Base-by-base conservation (phyloP, 2,113 vertebrate genomes). In the Anas platyrhynchos region DNA sequence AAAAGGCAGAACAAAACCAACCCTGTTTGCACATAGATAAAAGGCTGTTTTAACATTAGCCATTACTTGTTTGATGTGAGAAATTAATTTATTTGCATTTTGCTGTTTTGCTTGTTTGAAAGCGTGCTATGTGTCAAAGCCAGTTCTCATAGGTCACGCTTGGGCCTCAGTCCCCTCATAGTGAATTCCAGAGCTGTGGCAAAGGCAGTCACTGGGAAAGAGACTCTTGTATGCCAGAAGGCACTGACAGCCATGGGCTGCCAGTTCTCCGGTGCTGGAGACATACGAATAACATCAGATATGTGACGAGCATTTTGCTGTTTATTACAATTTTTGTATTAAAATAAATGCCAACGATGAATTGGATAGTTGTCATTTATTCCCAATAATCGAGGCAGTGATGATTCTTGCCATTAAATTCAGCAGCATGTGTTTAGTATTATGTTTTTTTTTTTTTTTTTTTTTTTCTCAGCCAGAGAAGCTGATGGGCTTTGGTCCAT, bases 81-180 rank as follows among this genome's bases (percentile, higher is more conserved):
- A 91, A 95, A 86, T 91, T 38, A 86, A 95, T 96, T 91, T 91
- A 90, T 91, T 94, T 96, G 83, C 88, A 81, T 91, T 91, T 95
- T 87, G 23, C 38, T 91, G 0, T 88, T 93, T 83, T 58, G 16
- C 34, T 75, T 65, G 68, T 81, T 76, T 82, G 43, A 84, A 84
- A 78, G 66, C 32, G 29, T 1, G 7, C 48, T 84, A 3, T 3
- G 27, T 93, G 93, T 80, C 52, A 91, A 66, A 66, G 48, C 34
- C 22, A 22, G 54, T 88, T 95, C 71, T 27, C 65, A 16, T 34
- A 84, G 65, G 54, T 63, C 29, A 34, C 5, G 1, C 34, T 91
- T 59, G 23, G 20, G 56, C 29, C 48, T 88, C 17, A 12, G 61
- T 71, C 41, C 75, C 17, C 36, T 90, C 0, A 0, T 86, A 43